Evolutionary conservation across 1,140 invertebrate genomes (phyloP).

Genomic region (Rhagoletis zephyria): DNA sequence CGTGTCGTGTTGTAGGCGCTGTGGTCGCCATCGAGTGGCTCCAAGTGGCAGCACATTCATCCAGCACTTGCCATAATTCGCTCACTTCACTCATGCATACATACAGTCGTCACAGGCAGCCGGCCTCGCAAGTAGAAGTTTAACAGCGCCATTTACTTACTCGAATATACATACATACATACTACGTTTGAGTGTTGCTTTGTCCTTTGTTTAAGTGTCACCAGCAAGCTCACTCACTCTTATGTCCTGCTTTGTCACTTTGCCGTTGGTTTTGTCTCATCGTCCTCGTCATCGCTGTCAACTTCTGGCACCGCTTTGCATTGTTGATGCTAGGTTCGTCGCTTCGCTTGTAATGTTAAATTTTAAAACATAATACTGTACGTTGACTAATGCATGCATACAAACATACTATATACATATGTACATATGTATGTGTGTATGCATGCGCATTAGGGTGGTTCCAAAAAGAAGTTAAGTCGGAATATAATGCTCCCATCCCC

Average conservation of each 20-base stretch:
- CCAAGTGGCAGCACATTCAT: background rate
- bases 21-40: background rate
- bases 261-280: background rate
- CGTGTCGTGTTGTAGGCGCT: background rate
- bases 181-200: background rate
- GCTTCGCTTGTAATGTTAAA: constrained; percentile 35
- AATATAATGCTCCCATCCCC: no score
- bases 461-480: no score
- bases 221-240: background rate
- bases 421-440: background rate
- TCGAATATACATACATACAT: background rate
- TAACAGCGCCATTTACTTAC: background rate
- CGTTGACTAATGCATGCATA: background rate
- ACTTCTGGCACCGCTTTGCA: constrained; percentile 9
- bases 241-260: background rate
- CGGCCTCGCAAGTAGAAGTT: background rate
- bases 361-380: constrained; percentile 8
- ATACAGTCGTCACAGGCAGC: background rate
- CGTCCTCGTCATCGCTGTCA: constrained; percentile 42
- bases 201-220: background rate
- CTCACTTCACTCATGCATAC: constrained; percentile 29
- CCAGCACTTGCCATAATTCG: constrained; percentile 33
- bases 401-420: background rate
- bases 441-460: background rate
- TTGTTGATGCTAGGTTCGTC: constrained; percentile 33